These are phyloP conservation scores for Drosophila fungiperda DNA, from an alignment of 2,888 invertebrate genomes.

Conservation along the genomic window DNA sequence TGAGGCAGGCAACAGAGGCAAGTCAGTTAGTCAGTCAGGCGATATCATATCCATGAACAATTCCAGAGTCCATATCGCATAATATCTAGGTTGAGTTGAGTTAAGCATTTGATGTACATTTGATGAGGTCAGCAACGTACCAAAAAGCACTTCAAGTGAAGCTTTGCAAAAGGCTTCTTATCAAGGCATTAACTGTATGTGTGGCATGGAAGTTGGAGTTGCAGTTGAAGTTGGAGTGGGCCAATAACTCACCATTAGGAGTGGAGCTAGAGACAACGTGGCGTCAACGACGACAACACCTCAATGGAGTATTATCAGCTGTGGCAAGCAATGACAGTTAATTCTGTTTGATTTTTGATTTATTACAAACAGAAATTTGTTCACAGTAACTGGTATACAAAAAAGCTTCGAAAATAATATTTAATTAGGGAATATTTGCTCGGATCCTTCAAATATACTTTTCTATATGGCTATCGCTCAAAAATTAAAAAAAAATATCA, in stretches of 20 bases:
- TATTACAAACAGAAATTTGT: slow-evolving; percentile 39
- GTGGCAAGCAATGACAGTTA: slow-evolving; percentile 21
- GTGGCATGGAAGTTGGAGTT: slow-evolving; percentile 15
- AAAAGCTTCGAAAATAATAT: neutral
- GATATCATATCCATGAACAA: slow-evolving; percentile 82
- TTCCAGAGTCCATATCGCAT: slow-evolving; percentile 69
- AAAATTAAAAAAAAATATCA: neutral
- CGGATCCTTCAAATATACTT: neutral
- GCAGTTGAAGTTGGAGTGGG: slow-evolving; percentile 2
- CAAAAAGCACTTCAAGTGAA: slow-evolving; percentile 44
- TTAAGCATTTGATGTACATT: slow-evolving; percentile 70
- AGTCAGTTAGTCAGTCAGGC: slow-evolving; percentile 43
- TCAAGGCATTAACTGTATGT: slow-evolving; percentile 21
- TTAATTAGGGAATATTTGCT: neutral
- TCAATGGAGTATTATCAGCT: slow-evolving; percentile 55
- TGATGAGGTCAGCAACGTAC: slow-evolving; percentile 77
- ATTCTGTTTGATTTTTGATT: slow-evolving; percentile 61
- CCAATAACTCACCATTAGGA: neutral
- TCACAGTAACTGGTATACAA: neutral
- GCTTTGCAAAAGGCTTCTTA: slow-evolving; percentile 26
- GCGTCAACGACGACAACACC: slow-evolving; percentile 37
- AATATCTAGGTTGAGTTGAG: slow-evolving; percentile 58
- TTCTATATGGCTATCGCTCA: neutral
- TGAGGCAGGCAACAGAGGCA: slow-evolving; percentile 13
- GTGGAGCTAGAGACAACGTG: slow-evolving; percentile 69